phyloP scores from a whole-genome alignment of 2,888 invertebrate genomes.

The Limnephilus auricula region DNA sequence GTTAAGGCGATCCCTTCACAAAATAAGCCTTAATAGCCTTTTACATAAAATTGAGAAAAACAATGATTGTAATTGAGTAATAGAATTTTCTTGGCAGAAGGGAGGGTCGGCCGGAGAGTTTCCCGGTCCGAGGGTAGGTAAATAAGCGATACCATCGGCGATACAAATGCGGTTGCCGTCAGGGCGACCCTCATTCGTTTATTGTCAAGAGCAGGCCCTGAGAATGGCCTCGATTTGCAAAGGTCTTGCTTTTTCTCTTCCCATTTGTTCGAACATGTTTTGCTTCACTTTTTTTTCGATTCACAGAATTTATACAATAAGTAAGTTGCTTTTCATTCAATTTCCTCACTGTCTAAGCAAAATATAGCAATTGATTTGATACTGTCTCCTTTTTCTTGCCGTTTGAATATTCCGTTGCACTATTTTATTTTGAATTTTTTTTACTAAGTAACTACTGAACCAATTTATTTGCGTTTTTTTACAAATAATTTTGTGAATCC shows the following conservation, averaged over 20 bases:
- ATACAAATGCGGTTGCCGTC: constrained; percentile 46
- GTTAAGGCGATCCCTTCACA: too few species aligned
- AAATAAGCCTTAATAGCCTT: too few species aligned
- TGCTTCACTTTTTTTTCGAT: not conserved
- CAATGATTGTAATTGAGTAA: not conserved
- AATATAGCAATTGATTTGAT: too few species aligned
- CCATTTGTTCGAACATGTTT: not conserved
- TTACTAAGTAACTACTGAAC: too few species aligned
- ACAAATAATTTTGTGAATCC: too few species aligned
- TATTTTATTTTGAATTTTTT: too few species aligned
- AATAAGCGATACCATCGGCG: constrained; percentile 47
- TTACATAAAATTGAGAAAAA: not conserved
- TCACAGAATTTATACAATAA: not conserved
- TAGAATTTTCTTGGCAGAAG: not conserved
- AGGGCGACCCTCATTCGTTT: constrained; percentile 36
- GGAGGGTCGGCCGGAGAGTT: constrained; percentile 3
- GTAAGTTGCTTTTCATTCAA: too few species aligned
- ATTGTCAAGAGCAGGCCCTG: constrained; percentile 41
- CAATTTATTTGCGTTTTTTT: too few species aligned
- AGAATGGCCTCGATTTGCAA: constrained; percentile 24
- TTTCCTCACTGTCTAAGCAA: too few species aligned
- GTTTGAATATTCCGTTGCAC: too few species aligned
- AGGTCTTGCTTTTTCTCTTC: not conserved
- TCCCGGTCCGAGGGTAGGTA: not conserved
- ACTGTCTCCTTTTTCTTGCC: too few species aligned